phyloP scores from a whole-genome alignment of 2,113 vertebrate genomes.

The Ursus arctos region DNA sequence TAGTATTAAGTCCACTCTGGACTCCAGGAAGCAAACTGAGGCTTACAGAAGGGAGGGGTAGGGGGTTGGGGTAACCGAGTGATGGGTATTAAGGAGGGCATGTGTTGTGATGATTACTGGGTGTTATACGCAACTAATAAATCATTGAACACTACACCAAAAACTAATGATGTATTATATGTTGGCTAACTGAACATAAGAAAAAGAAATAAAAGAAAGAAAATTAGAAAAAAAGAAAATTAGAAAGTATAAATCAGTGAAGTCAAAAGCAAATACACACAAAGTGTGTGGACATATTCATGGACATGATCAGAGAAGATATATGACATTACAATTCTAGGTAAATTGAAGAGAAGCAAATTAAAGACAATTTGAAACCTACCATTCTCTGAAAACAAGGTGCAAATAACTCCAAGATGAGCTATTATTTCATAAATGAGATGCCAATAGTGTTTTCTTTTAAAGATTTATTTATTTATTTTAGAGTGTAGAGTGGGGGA shows the following conservation, averaged over 20 bases:
- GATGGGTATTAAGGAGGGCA: no score
- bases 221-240: background rate
- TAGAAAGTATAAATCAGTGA: background rate
- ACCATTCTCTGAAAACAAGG: background rate
- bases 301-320: background rate
- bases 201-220: background rate
- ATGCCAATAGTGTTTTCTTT: background rate
- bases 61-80: no score
- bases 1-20: background rate
- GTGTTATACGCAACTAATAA: no score
- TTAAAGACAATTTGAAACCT: background rate
- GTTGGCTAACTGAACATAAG: no score
- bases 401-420: background rate
- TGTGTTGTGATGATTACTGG: no score
- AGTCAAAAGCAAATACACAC: background rate
- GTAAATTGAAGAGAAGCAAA: background rate
- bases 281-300: background rate
- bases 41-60: no score
- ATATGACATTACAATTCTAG: background rate
- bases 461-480: background rate
- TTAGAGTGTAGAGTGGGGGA: background rate
- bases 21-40: no score
- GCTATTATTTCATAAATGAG: background rate
- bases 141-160: no score
- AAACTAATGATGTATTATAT: no score